Evolutionary conservation across 2,797 vertebrate genomes (phyloP).

Genomic region (Spinus pinus): DNA sequence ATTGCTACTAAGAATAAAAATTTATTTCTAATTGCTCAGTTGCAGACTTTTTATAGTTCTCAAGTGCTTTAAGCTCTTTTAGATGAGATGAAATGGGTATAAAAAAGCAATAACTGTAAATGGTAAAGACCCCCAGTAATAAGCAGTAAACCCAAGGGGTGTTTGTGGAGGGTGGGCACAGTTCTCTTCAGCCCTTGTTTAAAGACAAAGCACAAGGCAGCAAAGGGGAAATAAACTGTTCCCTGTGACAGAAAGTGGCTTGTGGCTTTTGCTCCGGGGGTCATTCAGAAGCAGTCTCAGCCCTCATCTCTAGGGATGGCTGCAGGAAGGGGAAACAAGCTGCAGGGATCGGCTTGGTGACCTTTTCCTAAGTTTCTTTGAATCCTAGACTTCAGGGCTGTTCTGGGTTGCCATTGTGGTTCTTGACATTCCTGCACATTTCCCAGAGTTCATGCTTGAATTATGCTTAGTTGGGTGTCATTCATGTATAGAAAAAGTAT

Average conservation of each 20-base stretch:
- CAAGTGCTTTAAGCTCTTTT: background rate
- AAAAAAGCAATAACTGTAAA: slow-evolving; percentile 7
- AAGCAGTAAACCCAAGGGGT: background rate
- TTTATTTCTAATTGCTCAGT: background rate
- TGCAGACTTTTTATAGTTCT: background rate
- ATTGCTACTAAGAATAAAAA: slow-evolving; percentile 20
- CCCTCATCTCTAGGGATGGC: background rate
- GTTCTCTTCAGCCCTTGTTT: background rate
- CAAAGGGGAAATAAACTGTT: background rate
- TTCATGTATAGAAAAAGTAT: background rate
- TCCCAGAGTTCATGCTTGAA: background rate
- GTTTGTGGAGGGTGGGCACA: background rate
- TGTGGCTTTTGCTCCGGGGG: background rate
- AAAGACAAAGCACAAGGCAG: background rate
- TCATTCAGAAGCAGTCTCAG: background rate
- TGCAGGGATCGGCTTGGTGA: background rate
- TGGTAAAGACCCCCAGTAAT: background rate
- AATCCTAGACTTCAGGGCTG: background rate
- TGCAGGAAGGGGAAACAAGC: background rate
- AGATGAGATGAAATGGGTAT: slow-evolving; percentile 7
- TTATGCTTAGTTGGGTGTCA: background rate
- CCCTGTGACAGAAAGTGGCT: background rate
- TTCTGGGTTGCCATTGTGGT: background rate
- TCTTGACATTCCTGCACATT: background rate
- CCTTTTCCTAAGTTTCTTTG: slow-evolving; percentile 1